Evolutionary conservation across 2,113 vertebrate species (phyloP).

Genomic region (Athene noctua): DNA sequence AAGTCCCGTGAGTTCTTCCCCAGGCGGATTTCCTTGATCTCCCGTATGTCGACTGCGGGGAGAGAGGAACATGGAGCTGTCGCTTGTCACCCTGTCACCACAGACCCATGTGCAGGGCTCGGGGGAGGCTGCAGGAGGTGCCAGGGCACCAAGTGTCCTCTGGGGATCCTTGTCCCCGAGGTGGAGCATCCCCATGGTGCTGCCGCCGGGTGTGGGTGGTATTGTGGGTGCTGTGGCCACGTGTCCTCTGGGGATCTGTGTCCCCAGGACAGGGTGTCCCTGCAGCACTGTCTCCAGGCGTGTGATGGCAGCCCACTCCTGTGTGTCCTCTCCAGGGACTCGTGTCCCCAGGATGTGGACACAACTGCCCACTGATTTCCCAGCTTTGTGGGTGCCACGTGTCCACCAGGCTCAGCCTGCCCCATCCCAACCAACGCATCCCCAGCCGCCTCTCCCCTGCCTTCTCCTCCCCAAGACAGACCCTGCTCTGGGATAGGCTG

Average conservation of each 20-base stretch:
- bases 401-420: not conserved
- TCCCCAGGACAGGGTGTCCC: not conserved
- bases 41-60: slow-evolving; percentile 81
- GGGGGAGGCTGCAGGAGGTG: not conserved
- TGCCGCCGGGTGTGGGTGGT: not conserved
- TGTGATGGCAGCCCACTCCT: not conserved
- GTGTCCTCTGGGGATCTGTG: not conserved
- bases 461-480: not conserved
- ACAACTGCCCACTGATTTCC: not conserved
- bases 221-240: no score
- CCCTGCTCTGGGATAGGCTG: not conserved
- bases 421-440: not conserved
- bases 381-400: not conserved
- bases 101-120: accelerated
- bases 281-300: not conserved
- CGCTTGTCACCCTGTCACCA: not conserved
- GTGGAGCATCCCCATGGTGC: no score
- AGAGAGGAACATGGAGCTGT: not conserved
- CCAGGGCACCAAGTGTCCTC: not conserved
- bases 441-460: not conserved
- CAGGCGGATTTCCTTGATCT: slow-evolving; percentile 86
- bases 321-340: not conserved
- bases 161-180: not conserved
- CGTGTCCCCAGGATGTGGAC: accelerated
- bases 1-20: slow-evolving; percentile 87